Conservation (phyloP, 1,140 invertebrate genomes). For the Drosophila rhopaloa region DNA sequence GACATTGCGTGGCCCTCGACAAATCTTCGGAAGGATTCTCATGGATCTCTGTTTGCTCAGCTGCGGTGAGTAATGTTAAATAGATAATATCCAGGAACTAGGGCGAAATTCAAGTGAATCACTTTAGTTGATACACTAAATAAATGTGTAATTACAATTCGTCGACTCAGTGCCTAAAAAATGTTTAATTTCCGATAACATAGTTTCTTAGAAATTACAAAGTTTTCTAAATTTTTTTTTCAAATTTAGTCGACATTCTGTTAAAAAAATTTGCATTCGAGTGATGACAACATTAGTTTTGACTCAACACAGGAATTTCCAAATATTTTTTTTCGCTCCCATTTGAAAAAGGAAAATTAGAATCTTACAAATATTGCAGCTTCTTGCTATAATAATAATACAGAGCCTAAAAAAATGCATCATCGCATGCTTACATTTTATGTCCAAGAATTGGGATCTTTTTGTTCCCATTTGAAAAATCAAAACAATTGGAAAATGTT, state of each 20-base stretch:
- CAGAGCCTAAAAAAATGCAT: no score
- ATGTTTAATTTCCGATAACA: neutral
- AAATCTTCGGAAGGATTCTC: constrained; percentile 62
- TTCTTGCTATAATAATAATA: no score
- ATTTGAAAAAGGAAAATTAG: neutral
- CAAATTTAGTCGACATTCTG: no score
- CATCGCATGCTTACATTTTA: neutral
- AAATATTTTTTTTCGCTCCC: neutral
- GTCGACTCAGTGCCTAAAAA: neutral
- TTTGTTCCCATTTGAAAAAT: neutral
- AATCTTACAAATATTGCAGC: no score
- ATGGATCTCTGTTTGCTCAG: constrained; percentile 62
- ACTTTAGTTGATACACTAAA: neutral
- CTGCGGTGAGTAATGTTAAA: constrained; percentile 64
- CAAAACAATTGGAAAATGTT: neutral
- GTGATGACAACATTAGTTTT: no score
- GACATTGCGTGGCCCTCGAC: constrained; percentile 33
- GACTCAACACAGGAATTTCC: no score
- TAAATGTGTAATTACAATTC: no score
- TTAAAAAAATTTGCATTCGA: no score
- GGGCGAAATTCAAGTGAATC: neutral
- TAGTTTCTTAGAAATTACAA: neutral
- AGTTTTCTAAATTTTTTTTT: neutral
- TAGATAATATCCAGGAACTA: neutral
- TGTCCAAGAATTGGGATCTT: no score